Evolutionary conservation across 1,140 invertebrate species (phyloP).

Genomic region (Macrocentrus cingulum): DNA sequence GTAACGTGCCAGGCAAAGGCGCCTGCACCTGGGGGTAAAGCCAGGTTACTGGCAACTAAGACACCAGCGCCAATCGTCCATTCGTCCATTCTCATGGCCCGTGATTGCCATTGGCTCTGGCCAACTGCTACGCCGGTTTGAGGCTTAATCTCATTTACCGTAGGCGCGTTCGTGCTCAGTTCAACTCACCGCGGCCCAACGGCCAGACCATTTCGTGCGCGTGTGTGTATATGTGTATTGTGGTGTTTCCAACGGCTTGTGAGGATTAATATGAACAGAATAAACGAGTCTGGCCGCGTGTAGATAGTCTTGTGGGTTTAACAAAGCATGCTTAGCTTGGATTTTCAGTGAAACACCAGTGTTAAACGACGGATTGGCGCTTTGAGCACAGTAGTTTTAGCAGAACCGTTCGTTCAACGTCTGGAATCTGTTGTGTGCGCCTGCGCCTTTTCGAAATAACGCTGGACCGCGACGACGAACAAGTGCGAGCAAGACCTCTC

Average conservation of each 20-base stretch:
- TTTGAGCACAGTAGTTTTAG: too few relatives aligned
- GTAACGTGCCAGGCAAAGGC: slow-evolving; percentile 48
- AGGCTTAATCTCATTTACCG: slow-evolving; percentile 54
- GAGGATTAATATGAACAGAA: not conserved
- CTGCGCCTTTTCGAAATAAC: not conserved
- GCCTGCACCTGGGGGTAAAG: slow-evolving; percentile 44
- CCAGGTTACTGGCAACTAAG: slow-evolving; percentile 23
- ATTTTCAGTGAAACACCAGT: too few relatives aligned
- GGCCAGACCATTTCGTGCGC: slow-evolving; percentile 35
- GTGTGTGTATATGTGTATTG: not conserved
- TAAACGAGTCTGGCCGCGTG: too few relatives aligned
- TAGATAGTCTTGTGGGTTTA: too few relatives aligned
- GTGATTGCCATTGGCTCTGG: slow-evolving; percentile 36
- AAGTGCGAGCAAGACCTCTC: too few relatives aligned
- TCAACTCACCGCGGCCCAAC: slow-evolving; percentile 52
- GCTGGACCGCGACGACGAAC: not conserved
- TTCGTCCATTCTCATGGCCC: slow-evolving; percentile 38
- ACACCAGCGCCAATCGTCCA: slow-evolving; percentile 15
- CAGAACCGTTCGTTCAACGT: not conserved
- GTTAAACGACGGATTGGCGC: too few relatives aligned
- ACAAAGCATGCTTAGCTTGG: too few relatives aligned
- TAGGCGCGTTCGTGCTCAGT: slow-evolving; percentile 50
- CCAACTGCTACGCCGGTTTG: slow-evolving; percentile 33
- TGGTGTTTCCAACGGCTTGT: too few relatives aligned
- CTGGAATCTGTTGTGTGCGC: not conserved